Conservation (phyloP, 35 echinoderm and acorn worm genomes). For the Anneissia japonica region DNA sequence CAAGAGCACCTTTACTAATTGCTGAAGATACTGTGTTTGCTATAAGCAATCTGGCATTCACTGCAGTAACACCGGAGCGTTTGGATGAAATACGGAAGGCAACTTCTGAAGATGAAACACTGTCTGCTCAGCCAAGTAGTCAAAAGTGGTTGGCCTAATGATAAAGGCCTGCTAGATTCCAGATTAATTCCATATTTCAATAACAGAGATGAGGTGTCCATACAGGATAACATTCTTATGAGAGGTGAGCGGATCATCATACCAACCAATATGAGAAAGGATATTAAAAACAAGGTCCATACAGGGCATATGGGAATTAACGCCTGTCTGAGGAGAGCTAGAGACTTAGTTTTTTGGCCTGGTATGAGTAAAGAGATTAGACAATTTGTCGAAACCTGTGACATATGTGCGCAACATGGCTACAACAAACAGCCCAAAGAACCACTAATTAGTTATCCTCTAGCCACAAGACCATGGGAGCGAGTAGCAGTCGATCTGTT, state of each 20-base stretch:
- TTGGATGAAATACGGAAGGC: constrained; percentile 26
- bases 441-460: constrained; percentile 9
- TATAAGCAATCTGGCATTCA: neutral
- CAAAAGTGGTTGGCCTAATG: too few relatives aligned
- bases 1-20: constrained; percentile 1
- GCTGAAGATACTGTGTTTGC: neutral
- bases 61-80: neutral
- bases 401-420: constrained; percentile 15
- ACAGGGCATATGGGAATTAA: constrained; percentile 48
- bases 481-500: constrained; percentile 10
- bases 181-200: too few relatives aligned
- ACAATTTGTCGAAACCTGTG: constrained; percentile 50
- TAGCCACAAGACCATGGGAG: constrained; percentile 14
- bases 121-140: too few relatives aligned
- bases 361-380: constrained; percentile 47
- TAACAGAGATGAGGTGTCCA: constrained; percentile 11
- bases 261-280: constrained; percentile 26
- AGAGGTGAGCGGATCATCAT: constrained; percentile 65
- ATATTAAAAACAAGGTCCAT: constrained; percentile 53
- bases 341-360: constrained; percentile 59
- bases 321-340: constrained; percentile 48
- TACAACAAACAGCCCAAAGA: neutral
- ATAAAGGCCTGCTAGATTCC: too few relatives aligned
- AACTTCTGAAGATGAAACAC: too few relatives aligned
- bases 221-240: constrained; percentile 54